Percentiles rank a stretch among this genome's conserved stretches.
phyloP scores from a whole-genome alignment of 2,797 vertebrate species.

The Morelia viridis region DNA sequence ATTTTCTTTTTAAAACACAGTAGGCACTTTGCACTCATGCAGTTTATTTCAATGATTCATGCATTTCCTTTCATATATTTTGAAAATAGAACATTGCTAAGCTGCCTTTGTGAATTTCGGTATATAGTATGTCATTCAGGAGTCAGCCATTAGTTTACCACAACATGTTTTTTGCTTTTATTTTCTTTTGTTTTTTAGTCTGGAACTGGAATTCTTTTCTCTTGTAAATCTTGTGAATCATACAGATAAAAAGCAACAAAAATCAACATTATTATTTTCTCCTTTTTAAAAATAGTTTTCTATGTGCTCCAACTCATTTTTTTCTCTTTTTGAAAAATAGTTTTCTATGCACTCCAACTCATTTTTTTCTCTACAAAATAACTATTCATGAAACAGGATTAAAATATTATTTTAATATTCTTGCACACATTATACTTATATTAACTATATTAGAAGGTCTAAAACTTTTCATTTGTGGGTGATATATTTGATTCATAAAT shows the following conservation, averaged over 20 bases:
- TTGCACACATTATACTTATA: not conserved
- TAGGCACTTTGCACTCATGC: slow-evolving; percentile 31
- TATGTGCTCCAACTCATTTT: not conserved
- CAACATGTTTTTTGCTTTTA: not conserved
- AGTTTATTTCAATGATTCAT: slow-evolving; percentile 39
- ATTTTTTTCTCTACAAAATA: not conserved
- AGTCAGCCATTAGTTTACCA: not conserved
- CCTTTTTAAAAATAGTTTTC: not conserved
- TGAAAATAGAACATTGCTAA: not conserved
- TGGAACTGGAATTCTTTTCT: slow-evolving; percentile 17
- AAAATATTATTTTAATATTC: not conserved
- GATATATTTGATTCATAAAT: not conserved
- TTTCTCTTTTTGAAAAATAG: not conserved
- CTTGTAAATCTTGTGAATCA: slow-evolving; percentile 14
- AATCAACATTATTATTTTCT: not conserved
- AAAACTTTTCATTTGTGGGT: not conserved
- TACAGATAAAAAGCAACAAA: not conserved
- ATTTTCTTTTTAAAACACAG: slow-evolving; percentile 30
- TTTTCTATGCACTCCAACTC: not conserved
- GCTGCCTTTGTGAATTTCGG: not conserved
- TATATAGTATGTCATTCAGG: not conserved
- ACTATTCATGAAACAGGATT: not conserved
- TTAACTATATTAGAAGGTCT: not conserved
- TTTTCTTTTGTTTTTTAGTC: not conserved
- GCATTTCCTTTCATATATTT: not conserved